Percentiles rank a stretch among this genome's conserved stretches.
Evolutionary conservation across 2,113 vertebrate genomes (phyloP).

Genomic region (Erpornis zantholeuca): DNA sequence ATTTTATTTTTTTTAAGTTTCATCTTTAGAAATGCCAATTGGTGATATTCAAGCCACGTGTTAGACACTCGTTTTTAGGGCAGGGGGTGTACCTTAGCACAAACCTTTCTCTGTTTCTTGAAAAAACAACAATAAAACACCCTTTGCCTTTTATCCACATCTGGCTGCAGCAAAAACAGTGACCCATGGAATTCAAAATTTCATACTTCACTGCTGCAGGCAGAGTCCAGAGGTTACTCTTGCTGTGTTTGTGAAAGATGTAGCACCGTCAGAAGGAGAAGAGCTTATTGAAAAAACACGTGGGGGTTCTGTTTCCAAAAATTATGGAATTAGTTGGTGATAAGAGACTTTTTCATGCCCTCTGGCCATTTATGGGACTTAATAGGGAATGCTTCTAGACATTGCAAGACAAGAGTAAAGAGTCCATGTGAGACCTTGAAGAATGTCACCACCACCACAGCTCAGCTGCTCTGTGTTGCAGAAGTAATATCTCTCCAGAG

Average conservation of each 20-base stretch:
- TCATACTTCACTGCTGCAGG: slow-evolving; percentile 70
- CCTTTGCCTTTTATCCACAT: slow-evolving; percentile 86
- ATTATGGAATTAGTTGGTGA: slow-evolving; percentile 54
- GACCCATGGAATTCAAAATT: slow-evolving; percentile 83
- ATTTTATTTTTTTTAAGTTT: slow-evolving; percentile 60
- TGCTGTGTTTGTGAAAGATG: slow-evolving; percentile 75
- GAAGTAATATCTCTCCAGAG: neutral
- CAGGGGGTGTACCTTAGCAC: slow-evolving; percentile 67
- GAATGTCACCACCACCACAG: neutral
- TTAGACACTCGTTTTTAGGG: slow-evolving; percentile 69
- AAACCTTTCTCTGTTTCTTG: slow-evolving; percentile 82
- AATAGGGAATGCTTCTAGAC: neutral
- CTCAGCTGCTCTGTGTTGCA: neutral
- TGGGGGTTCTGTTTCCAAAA: slow-evolving; percentile 68
- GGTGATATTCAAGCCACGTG: slow-evolving; percentile 73
- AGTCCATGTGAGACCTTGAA: neutral
- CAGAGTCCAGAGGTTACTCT: slow-evolving; percentile 71
- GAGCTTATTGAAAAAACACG: slow-evolving; percentile 78
- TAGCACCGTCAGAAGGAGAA: slow-evolving; percentile 68
- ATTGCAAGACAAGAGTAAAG: neutral
- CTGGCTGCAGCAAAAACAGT: slow-evolving; percentile 80
- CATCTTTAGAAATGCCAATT: slow-evolving; percentile 70
- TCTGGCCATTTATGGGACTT: neutral
- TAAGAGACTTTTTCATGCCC: slow-evolving; percentile 49
- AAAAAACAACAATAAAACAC: slow-evolving; percentile 86